Evolutionary conservation across 2,113 vertebrate genomes (phyloP), one percentile per base, ranked within the genome.

Genomic region (Hydrolagus affinis): DNA sequence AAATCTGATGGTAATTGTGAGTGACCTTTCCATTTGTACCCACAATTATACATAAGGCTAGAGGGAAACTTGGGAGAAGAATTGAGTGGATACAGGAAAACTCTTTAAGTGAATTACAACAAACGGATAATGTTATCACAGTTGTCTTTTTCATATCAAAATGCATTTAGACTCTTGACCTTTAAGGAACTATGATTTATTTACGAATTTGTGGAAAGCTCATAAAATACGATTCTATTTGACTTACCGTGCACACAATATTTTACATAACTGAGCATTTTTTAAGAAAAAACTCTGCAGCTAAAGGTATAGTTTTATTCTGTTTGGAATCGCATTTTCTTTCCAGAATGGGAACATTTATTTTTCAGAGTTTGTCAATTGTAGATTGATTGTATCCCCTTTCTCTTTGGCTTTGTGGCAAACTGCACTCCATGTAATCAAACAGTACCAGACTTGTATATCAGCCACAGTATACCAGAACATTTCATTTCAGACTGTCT

Each of bases 401-500:
- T 83, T 66, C 60, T 66, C 28, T 83, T 83, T 32, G 8, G 66
- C 30, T 30, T 60, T 68, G 62, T 83, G 60, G 78, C 21, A 68
- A 83, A 66, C 78, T 83, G 11, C 25, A 77, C 57, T 83, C 25
- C 2, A 83, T 66, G 78, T 66, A 66, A 83, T 83, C 78, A 83
- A 68, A 83, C 28, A 32, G 60, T 28, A 66, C 78, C 11, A 62
- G 76, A 60, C 76, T 78, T 78, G 86, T 88, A 89, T 86, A 88
- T 88, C 90, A 90, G 87, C 88, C 89, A 85, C 78, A 88, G 28
- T 32, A 66, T 14, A 85, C 85, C 88, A 88, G 68, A 88, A 89
- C 91, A 89, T 90, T 89, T 86, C 90, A 90, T 87, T 87, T 92
- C 92, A 94, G 94, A 94, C 94, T 92, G 90, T 92, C 92, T 93